Evolutionary conservation across 2,113 vertebrate genomes (phyloP), one percentile per base, ranked within the genome.

Genomic region (Oxyruncus cristatus): DNA sequence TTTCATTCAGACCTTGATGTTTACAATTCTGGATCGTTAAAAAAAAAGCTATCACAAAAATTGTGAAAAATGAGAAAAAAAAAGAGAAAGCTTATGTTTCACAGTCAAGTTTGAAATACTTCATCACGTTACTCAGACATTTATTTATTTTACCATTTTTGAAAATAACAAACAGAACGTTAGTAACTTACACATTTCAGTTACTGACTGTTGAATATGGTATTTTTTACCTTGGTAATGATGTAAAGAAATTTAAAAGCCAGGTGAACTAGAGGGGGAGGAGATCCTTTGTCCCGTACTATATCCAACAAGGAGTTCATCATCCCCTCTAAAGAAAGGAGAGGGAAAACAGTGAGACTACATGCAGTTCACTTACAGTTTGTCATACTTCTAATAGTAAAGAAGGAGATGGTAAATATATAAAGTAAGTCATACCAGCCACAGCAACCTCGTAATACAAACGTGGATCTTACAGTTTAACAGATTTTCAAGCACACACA

Each of bases 231-330:
- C 99, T 99, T 99, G 47, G 99, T 99, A 95, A 99, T 98, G 97
- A 99, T 97, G 92, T 99, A 99, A 80, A 99, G 99, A 92, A 98
- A 99, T 93, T 98, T 99, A 97, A 99, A 99, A 86, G 98, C 96
- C 96, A 99, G 89, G 92, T 99, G 99, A 50, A 98, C 83, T 10
- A 99, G 96, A 5, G 88, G 80, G 19, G 98, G 91, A 5, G 99
- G 98, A 82, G 99, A 99, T 35, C 88, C 95, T 33, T 98, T 98
- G 94, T 98, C 98, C 59, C 93, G 98, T 58, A 98, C 92, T 32
- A 98, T 93, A 44, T 98, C 98, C 97, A 99, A 84, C 58, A 99
- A 79, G 41, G 96, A 98, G 95, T 98, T 98, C 98, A 99, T 81
- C 99, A 99, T 99, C 98, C 99, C 99, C 71, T 99, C 99, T 99